These are phyloP conservation scores for Actenoides hombroni DNA, from an alignment of 2,113 vertebrate species.

Conservation along the genomic window DNA sequence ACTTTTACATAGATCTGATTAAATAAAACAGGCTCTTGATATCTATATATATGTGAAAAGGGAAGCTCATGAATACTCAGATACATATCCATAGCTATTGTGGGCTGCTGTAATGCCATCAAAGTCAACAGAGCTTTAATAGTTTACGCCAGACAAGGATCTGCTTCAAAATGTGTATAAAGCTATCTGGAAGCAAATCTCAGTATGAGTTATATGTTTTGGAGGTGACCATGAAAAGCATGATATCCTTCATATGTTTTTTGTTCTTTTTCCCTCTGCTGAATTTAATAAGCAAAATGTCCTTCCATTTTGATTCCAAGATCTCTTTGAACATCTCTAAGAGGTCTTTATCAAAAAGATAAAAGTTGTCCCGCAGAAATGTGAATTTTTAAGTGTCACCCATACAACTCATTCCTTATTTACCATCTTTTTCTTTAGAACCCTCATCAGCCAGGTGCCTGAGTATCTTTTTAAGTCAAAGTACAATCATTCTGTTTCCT, in stretches of 20 bases:
- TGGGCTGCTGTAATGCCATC: not conserved
- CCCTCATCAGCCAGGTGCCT: not conserved
- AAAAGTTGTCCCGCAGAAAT: not conserved
- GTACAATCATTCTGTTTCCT: not conserved
- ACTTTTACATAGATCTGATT: not conserved
- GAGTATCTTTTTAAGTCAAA: not conserved
- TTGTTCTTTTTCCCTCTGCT: not conserved
- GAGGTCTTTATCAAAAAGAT: not conserved
- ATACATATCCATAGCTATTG: not conserved
- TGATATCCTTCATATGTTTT: not conserved
- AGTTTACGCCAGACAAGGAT: not conserved
- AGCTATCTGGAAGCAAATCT: not conserved
- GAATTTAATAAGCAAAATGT: not conserved
- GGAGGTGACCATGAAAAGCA: not conserved
- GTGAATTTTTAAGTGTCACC: not conserved
- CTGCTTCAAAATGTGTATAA: not conserved
- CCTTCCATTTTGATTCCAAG: not conserved
- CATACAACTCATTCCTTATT: not conserved
- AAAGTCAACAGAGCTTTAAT: not conserved
- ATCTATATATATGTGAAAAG: not conserved
- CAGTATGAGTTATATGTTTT: fast-evolving
- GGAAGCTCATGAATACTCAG: not conserved
- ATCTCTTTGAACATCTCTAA: not conserved
- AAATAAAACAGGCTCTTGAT: not conserved
- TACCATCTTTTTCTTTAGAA: not conserved